Base-by-base conservation (phyloP, 2,888 invertebrate species). In the Myathropa florea region DNA sequence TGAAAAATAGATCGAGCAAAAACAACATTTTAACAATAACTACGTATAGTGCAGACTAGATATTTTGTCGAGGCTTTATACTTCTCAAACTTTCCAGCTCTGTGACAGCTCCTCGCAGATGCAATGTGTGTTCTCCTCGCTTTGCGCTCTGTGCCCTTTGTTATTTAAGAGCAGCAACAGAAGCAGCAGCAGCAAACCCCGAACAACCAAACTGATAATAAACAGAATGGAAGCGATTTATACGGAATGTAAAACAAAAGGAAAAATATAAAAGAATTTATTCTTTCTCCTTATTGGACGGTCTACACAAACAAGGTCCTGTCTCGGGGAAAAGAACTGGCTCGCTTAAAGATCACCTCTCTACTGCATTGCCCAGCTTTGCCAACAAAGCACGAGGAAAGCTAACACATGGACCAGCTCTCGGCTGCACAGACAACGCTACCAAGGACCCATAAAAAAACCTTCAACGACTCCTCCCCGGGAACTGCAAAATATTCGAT, bases 401-500 rank as follows among this genome's bases (percentile, higher is more conserved):
- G 80, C 79, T 75, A 83, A 75, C 80, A 83, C 79, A 83, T 83
- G 83, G 79, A 79, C 73, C 79, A 65, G 36, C 46, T 18, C 55
- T 84, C 55, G 39, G 36, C 59, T 70, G 26, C 55, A 63, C 26
- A 33, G 33, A 55, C 68, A n/a, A 81, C 81, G 71, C 71, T 55
- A 76, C 65, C 75, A 60, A 76, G 80, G 67, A 65, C 65, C 75
- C 75, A 67, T 81, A 84, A 84, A 81, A n/a, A 79, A 84, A 81
- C 65, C 65, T 81, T 70, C 83, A 73, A 79, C 83, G 70, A 83
- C 64, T 79, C 18, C 18, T 46, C 18, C 46, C 60, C 63, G 55
- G 70, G 70, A 75, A 83, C 81, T 65, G 65, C 53, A 81, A 84
- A 67, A 72, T 84, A 76, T 84, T 84, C 81, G 84, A 84, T 84